Conservation (phyloP, 2,113 vertebrate species). For the Henicopernis longicauda region DNA sequence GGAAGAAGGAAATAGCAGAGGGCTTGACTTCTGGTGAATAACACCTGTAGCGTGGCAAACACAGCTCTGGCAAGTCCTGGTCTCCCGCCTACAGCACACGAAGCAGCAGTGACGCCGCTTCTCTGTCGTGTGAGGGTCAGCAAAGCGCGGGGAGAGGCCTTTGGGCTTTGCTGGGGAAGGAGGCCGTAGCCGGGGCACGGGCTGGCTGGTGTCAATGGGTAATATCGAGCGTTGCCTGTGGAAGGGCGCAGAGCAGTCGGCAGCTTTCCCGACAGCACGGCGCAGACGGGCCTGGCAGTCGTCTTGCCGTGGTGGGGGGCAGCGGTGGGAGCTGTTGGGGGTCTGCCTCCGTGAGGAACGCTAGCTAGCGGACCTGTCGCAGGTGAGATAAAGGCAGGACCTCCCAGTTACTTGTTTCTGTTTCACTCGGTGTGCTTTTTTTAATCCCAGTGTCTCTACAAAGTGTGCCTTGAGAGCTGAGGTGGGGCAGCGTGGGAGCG, state of each 20-base stretch:
- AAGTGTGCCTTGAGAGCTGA: neutral
- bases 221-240: accelerated
- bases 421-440: neutral
- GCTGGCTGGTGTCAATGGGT: neutral
- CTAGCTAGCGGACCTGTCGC: accelerated
- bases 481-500: neutral
- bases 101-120: neutral
- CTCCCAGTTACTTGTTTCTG: neutral
- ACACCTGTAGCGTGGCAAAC: neutral
- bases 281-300: accelerated
- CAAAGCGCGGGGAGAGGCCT: neutral
- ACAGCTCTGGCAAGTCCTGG: neutral
- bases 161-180: neutral
- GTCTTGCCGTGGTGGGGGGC: accelerated
- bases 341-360: neutral
- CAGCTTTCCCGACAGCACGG: accelerated
- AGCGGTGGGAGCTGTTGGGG: neutral
- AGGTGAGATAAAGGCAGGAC: neutral
- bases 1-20: neutral
- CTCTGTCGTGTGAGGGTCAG: neutral
- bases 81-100: neutral
- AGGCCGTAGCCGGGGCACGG: neutral
- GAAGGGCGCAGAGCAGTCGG: neutral
- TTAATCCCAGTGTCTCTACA: neutral
- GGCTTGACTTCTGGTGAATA: neutral